A percentile compares a stretch with the other conserved stretches of the same genome.
These are phyloP conservation scores for Cyprinus carpio DNA, from an alignment of 2,113 vertebrate species.

Conservation along the genomic window DNA sequence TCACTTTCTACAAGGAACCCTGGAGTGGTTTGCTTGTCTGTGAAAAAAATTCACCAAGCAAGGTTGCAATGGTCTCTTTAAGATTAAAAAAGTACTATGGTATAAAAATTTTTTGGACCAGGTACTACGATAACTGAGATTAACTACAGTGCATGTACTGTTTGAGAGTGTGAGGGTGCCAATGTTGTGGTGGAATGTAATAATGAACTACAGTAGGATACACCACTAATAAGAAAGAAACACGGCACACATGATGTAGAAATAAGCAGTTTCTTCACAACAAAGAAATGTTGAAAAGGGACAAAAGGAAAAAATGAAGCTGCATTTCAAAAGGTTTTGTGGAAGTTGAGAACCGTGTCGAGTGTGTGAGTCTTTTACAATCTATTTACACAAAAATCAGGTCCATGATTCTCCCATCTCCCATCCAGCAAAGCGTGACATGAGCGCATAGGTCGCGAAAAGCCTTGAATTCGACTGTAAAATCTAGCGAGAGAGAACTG, in stretches of 20 bases:
- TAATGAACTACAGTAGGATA: no score
- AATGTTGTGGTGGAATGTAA: background rate
- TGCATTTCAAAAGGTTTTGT: conserved; percentile 40
- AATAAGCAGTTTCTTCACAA: conserved; percentile 57
- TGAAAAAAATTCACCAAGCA: no score
- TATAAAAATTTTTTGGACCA: background rate
- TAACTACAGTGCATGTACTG: background rate
- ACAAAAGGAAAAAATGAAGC: conserved; percentile 48
- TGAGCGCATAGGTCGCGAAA: background rate
- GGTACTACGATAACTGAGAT: background rate
- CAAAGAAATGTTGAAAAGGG: conserved; percentile 61
- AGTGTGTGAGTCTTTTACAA: conserved; percentile 57
- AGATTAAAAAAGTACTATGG: background rate
- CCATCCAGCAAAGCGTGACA: background rate
- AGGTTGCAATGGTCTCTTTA: background rate
- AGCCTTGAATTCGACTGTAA: background rate
- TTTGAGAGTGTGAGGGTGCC: background rate
- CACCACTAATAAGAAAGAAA: conserved; percentile 11
- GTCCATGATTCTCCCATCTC: background rate
- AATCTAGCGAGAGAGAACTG: conserved; percentile 19
- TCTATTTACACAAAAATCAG: conserved; percentile 61
- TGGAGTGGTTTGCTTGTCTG: background rate
- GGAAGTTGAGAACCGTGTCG: conserved; percentile 45
- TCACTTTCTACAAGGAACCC: no score
- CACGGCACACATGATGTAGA: conserved; percentile 49